Percentiles rank a stretch among this genome's conserved stretches.
Evolutionary conservation across 2,797 vertebrate species (phyloP).

Genomic region (Echiichthys vipera): DNA sequence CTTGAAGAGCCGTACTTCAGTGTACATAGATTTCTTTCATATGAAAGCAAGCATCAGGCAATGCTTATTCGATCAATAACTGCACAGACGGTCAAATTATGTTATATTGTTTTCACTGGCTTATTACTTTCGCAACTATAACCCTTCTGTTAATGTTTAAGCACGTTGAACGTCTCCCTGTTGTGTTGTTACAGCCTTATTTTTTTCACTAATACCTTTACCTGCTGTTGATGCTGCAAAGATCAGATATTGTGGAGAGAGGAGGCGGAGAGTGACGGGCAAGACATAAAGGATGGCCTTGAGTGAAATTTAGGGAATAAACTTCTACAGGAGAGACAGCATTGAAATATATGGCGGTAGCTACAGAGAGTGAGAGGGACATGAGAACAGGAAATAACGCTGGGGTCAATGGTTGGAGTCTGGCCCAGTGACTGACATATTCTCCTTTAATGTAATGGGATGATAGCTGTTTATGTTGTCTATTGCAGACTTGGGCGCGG

Average conservation of each 20-base stretch:
- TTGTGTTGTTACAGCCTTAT: constrained; percentile 37
- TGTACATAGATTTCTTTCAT: constrained; percentile 38
- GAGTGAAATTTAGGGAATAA: constrained; percentile 58
- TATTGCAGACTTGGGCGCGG: constrained; percentile 15
- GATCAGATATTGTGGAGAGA: constrained; percentile 37
- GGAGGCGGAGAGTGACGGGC: constrained; percentile 37
- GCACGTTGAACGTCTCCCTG: constrained; percentile 39
- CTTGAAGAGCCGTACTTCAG: constrained; percentile 1
- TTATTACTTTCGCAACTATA: constrained; percentile 43
- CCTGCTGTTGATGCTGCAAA: constrained; percentile 11
- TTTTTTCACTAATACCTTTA: constrained; percentile 32
- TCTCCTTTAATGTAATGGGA: constrained; percentile 67
- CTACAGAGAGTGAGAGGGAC: constrained; percentile 42
- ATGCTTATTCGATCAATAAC: constrained; percentile 52
- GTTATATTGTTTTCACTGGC: constrained; percentile 29
- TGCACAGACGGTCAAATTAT: constrained; percentile 19
- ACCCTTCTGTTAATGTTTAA: constrained; percentile 34
- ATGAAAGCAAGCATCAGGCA: constrained; percentile 39
- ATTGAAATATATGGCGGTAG: constrained; percentile 34
- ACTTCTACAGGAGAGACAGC: constrained; percentile 38
- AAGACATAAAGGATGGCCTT: constrained; percentile 60
- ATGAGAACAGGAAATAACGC: constrained; percentile 44
- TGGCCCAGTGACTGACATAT: constrained; percentile 63
- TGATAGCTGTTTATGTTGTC: constrained; percentile 61
- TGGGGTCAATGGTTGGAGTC: constrained; percentile 63